Conservation (phyloP, 2,888 invertebrate genomes). For the Ichneumoninae sp. region DNA sequence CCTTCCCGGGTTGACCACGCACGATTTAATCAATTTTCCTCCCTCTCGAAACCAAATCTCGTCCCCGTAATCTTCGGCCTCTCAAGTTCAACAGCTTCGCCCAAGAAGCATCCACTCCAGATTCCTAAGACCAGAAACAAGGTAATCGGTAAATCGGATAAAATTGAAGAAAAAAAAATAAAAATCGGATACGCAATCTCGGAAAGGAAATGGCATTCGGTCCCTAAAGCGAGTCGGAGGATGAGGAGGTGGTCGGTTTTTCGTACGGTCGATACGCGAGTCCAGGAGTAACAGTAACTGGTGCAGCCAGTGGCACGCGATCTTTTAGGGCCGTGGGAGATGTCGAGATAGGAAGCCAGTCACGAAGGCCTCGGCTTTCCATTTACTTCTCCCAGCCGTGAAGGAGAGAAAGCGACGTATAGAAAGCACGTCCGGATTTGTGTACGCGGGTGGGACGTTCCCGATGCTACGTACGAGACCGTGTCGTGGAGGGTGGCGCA, state of each 20-base stretch:
- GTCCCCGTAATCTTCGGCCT: not conserved
- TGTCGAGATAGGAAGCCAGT: constrained; percentile 81
- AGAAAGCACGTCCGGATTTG: constrained; percentile 14
- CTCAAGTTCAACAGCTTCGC: not conserved
- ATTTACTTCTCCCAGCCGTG: constrained; percentile 51
- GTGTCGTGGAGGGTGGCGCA: not conserved
- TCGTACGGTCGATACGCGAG: constrained; percentile 77
- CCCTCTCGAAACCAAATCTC: constrained; percentile 3
- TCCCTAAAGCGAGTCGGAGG: constrained; percentile 57
- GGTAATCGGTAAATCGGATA: constrained; percentile 1
- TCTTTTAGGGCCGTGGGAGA: constrained; percentile 80
- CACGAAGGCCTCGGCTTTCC: constrained; percentile 78
- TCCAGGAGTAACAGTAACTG: constrained; percentile 78
- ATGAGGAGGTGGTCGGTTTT: constrained; percentile 47
- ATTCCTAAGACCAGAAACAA: not conserved
- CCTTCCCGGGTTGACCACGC: constrained; percentile 5
- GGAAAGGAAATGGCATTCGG: constrained; percentile 59
- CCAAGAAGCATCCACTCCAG: not conserved
- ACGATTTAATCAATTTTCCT: constrained; percentile 29
- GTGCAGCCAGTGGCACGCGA: constrained; percentile 81
- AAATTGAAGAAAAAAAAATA: constrained; percentile 28
- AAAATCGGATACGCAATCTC: constrained; percentile 53
- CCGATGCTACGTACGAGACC: not conserved
- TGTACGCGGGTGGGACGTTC: constrained; percentile 42
- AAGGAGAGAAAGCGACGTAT: constrained; percentile 20